Evolutionary conservation across 2,113 vertebrate genomes (phyloP), one percentile per base, ranked within the genome.

Genomic region (Oophaga pumilio): DNA sequence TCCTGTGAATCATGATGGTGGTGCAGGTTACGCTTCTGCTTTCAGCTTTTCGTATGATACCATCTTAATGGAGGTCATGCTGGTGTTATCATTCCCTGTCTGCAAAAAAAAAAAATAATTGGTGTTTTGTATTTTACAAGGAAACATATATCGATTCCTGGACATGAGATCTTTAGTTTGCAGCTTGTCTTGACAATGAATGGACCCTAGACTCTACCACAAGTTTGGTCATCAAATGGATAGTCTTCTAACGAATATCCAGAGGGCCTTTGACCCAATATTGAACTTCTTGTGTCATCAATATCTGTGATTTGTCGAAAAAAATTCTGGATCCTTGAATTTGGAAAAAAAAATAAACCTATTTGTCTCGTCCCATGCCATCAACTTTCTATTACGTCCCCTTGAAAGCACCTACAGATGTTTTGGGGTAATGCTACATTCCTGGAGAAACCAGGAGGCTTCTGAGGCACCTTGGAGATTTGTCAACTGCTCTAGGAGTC

Each of bases 1-100:
- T 50, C n/a, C 5, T 52, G 60, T 82, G 80, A 82, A 66, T 82
- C 80, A 82, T 64, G 11, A 18, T 24, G 80, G 33, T 49, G 64
- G 79, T n/a, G 60, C 50, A 66, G 79, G 33, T 50, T 50, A 17
- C 7, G 53, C 53, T 59, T 28, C 26, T 66, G 80, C 60, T 24
- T 49, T 57, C 52, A 17, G 76, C 76, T 56, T 79, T n/a, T 26
- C 18, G 14, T 9, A 26, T 6, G 7, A 26, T 56, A 57, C 28
- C n/a, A 57, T 79, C 52, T 57, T 59, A 28, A 81, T 22, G 18
- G 79, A 81, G 28, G 60, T 50, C 12, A 52, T 82, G 24, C 50
- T 56, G n/a, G 49, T 84, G 64, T 71, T 68, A 26, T 71, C 82
- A 28, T n/a, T 83, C n/a, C 50, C 3, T 15, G 60, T 18, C 14